Evolutionary conservation across 64 coral and sea anemone species (phyloP).

Genomic region (Stichodactyla mertensii): DNA sequence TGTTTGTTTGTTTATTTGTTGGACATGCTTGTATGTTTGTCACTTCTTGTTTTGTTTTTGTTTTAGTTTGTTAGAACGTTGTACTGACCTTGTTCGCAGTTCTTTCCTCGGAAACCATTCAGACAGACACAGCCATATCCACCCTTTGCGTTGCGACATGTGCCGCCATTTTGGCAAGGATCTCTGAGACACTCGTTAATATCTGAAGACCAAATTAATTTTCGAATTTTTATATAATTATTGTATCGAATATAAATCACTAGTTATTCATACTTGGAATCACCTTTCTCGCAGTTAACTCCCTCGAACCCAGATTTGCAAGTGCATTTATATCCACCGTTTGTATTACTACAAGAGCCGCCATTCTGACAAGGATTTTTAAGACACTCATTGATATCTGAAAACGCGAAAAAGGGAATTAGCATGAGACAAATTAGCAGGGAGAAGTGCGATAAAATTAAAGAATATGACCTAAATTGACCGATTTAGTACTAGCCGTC

Average conservation of each 20-base stretch:
- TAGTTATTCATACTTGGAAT: background rate
- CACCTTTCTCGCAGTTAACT: slow-evolving; percentile 29
- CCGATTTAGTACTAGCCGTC: no score
- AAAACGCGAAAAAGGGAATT: no score
- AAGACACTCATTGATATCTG: no score
- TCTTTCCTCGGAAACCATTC: slow-evolving; percentile 13
- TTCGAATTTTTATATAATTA: no score
- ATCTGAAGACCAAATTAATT: background rate
- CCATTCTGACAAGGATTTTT: slow-evolving; percentile 39
- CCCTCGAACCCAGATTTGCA: slow-evolving; percentile 40
- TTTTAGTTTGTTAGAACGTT: no score
- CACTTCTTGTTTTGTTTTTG: no score
- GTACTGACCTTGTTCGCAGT: slow-evolving; percentile 29
- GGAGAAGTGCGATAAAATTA: no score
- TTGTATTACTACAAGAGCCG: slow-evolving; percentile 35
- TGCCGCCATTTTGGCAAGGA: slow-evolving; percentile 26
- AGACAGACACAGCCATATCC: slow-evolving; percentile 16
- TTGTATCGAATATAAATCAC: no score
- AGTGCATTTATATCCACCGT: slow-evolving; percentile 43
- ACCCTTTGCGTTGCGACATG: background rate
- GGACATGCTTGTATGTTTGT: no score
- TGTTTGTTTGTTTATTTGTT: no score
- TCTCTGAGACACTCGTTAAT: background rate
- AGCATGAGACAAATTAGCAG: no score
- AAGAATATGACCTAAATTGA: no score